phyloP scores from a whole-genome alignment of 2,797 vertebrate genomes.

The Enteromius radiatus region DNA sequence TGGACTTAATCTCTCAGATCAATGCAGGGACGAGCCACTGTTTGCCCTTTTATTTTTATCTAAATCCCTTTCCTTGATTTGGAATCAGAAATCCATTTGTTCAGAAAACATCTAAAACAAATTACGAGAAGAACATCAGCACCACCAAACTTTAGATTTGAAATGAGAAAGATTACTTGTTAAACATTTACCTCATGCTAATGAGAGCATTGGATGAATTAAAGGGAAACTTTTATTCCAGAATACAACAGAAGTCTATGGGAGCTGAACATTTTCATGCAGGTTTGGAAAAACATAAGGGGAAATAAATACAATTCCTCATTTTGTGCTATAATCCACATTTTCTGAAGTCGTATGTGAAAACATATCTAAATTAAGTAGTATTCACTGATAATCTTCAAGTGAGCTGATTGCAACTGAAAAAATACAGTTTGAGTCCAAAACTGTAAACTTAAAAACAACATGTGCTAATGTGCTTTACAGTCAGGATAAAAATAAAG shows the following conservation, averaged over 20 bases:
- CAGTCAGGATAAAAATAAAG: not conserved
- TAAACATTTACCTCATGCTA: conserved; percentile 29
- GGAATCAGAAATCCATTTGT: conserved; percentile 38
- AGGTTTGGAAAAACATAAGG: not conserved
- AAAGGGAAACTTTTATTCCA: not conserved
- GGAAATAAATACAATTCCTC: not conserved
- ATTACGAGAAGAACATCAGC: not conserved
- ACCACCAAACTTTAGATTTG: conserved; percentile 4
- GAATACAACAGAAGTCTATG: not conserved
- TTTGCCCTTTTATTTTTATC: conserved; percentile 31
- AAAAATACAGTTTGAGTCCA: not conserved
- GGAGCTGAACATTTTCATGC: not conserved
- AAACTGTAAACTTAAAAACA: not conserved
- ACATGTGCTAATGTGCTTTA: not conserved
- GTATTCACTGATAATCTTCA: not conserved
- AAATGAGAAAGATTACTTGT: conserved; percentile 25
- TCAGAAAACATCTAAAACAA: conserved; percentile 16
- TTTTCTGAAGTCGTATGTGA: not conserved
- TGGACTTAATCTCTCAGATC: conserved; percentile 29
- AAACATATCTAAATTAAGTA: not conserved
- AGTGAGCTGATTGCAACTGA: not conserved
- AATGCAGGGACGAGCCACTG: conserved; percentile 30
- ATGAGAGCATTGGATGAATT: conserved; percentile 18
- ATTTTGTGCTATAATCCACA: not conserved
- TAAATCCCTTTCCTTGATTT: conserved; percentile 42